Evolutionary conservation across 1,140 invertebrate species (phyloP), one percentile per base, ranked within the genome.

Genomic region (Listronotus oregonensis): DNA sequence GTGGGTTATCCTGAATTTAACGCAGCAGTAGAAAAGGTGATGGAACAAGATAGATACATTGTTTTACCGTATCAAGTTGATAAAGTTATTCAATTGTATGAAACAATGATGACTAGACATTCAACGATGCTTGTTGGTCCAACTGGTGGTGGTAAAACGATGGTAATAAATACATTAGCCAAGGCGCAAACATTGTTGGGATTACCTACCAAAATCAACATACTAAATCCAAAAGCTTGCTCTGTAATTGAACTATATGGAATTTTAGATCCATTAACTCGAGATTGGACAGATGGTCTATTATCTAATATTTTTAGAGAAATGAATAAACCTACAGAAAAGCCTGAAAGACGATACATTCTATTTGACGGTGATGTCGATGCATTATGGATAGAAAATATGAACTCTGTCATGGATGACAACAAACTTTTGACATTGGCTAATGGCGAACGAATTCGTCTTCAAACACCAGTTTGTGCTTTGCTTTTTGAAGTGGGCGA

Each of bases 361-460:
- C 80, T 95, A 46, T 96, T 95, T 81, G 95, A 97, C 77, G 95
- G 95, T 6, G 94, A 96, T 75, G 92, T 97, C 3, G 94, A 96
- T 83, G 89, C 93, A 7, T 80, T 95, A 6, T 97, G 94, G 94
- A 93, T 96, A 67, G 94, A 96, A 81, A 96, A 96, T 79, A 95
- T 96, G 93, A 96, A 96, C 80, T 95, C 93, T 0, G 93, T 96
- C 6, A 96, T 97, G 94, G 94, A 97, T 76, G 94, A 97, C 78
- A 96, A 96, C 76, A 91, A 90, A 77, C 78, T 96, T 46, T 77
- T 97, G 44, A 96, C 94, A 0, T 80, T 97, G 64, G 92, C 92
- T 0, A 96, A 96, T 80, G 93, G 94, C 52, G 94, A 97, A 76
- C 82, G 94, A 59, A 95, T 97, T 18, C 85, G 91, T 44, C 80